phyloP scores from a whole-genome alignment of 2,888 invertebrate species.

The Apodemia hepburni region DNA sequence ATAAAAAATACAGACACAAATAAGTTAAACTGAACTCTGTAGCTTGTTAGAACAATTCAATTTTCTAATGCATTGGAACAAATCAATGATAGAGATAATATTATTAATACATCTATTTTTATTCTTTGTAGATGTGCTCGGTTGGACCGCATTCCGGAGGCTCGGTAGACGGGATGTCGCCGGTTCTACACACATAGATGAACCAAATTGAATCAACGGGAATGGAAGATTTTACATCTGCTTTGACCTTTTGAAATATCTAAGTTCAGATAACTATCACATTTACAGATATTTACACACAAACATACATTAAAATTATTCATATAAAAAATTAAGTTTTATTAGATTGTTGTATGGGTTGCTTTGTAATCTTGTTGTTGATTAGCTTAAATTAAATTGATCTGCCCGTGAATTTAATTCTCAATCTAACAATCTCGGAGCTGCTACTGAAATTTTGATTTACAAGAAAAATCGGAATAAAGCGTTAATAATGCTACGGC shows the following conservation, averaged over 20 bases:
- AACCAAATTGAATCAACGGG: slow-evolving; percentile 11
- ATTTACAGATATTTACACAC: neutral
- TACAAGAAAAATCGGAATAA: no score
- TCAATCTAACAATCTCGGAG: no score
- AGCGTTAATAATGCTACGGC: no score
- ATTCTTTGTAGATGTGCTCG: slow-evolving; percentile 23
- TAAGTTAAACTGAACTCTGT: no score
- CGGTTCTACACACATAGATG: slow-evolving; percentile 35
- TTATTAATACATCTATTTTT: neutral
- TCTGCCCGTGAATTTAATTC: no score
- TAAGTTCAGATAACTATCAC: neutral
- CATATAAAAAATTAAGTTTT: no score
- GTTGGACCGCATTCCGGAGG: slow-evolving; percentile 52
- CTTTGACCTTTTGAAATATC: slow-evolving; percentile 5
- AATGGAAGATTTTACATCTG: slow-evolving; percentile 2
- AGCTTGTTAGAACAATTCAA: neutral
- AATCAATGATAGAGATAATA: slow-evolving; percentile 15
- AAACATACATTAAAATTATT: no score
- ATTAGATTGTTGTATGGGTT: no score
- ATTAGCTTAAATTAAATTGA: no score
- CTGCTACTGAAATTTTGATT: no score
- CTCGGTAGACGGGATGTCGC: slow-evolving; percentile 57
- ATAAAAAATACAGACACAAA: no score
- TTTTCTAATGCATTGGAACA: neutral
- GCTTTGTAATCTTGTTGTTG: no score